Evolutionary conservation across 2,113 vertebrate species (phyloP), one percentile per base, ranked within the genome.

Genomic region (Saccopteryx leptura): DNA sequence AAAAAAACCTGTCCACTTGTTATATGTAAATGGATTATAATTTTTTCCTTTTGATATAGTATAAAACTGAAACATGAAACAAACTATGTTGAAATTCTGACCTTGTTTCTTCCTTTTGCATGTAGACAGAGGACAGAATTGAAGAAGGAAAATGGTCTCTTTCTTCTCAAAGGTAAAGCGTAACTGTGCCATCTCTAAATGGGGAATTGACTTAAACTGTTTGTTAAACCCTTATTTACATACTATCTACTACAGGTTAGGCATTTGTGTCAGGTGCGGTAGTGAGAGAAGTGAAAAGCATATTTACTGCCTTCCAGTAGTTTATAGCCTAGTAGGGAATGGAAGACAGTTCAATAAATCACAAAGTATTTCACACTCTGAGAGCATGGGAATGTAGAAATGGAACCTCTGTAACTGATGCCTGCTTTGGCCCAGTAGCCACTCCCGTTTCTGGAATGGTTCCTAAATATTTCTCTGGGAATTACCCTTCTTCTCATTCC

Each of bases 21-120:
- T 83, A 28, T 11, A 66, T 46, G 8, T 88, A 76, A 63, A 13
- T 56, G 9, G 24, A 82, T 23, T 93, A n/a, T 84, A 48, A 39
- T 58, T 83, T 24, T 88, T 82, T 24, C 9, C 18, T 19, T 93
- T 26, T 78, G 69, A n/a, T 48, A 21, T 23, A 93, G 26, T 65
- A 84, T 90, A 88, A 80, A 74, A 63, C 23, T 72, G 76, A 72
- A 94, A 79, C 23, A 69, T 56, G 65, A 84, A 93, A 93, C 14
- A 82, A 82, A 60, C 7, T 33, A 87, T 19, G 9, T 61, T 95
- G 92, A 85, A 88, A 92, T 93, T 1, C 26, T 75, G 46, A 78
- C 7, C 31, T 93, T 92, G 26, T 79, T 89, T 61, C 50, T 58
- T 93, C n/a, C 17, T 9, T 85, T 93, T 93, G 60, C 24, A 66